Conservation (phyloP, 2,888 invertebrate genomes). For the Caenorhabditis afra region DNA sequence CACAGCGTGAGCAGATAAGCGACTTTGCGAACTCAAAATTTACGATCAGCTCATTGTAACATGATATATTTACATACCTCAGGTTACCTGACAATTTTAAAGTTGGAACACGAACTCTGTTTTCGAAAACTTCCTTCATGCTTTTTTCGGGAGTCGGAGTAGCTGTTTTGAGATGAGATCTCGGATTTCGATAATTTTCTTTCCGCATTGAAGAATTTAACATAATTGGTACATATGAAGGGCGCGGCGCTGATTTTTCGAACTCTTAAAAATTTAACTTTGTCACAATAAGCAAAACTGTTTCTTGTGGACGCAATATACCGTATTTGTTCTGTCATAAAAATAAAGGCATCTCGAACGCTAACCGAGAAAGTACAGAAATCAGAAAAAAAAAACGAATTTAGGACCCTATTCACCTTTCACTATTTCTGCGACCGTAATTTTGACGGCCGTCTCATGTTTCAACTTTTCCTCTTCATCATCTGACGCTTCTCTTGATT, state of each 20-base stretch:
- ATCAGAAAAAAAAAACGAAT: slow-evolving; percentile 5
- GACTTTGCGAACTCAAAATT: too few relatives aligned
- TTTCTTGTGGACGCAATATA: too few relatives aligned
- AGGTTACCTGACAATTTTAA: too few relatives aligned
- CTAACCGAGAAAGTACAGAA: too few relatives aligned
- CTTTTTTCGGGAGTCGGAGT: neutral
- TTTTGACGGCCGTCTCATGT: neutral
- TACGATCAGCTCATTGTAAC: too few relatives aligned
- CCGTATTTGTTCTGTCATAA: too few relatives aligned
- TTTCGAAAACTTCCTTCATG: too few relatives aligned
- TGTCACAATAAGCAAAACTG: neutral
- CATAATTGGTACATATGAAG: slow-evolving; percentile 59
- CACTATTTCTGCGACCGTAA: slow-evolving; percentile 22
- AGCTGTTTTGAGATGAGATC: neutral
- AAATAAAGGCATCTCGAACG: too few relatives aligned
- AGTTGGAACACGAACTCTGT: too few relatives aligned
- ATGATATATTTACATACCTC: too few relatives aligned
- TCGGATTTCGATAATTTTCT: slow-evolving; percentile 16
- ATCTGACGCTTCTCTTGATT: slow-evolving; percentile 52
- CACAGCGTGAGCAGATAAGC: slow-evolving; percentile 67
- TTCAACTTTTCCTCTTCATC: slow-evolving; percentile 36
- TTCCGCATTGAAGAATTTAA: slow-evolving; percentile 41
- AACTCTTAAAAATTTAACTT: slow-evolving; percentile 38
- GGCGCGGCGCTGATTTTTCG: slow-evolving; percentile 36
- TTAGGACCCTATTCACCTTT: slow-evolving; percentile 18